These are phyloP conservation scores for Macaca fascicularis DNA, from an alignment of 2,113 vertebrate genomes.

Conservation along the genomic window DNA sequence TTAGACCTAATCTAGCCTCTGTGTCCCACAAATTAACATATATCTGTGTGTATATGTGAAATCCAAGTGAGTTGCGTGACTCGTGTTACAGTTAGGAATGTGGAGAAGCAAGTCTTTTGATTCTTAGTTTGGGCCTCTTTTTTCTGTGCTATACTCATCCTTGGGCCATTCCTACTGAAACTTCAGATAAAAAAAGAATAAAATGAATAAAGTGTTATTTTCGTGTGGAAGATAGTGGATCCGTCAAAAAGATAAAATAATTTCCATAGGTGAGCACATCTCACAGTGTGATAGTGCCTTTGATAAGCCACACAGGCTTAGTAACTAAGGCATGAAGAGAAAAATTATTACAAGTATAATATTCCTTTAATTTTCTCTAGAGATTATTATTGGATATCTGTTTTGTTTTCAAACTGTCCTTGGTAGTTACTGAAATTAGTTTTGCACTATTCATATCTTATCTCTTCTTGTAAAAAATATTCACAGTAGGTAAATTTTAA, in stretches of 20 bases:
- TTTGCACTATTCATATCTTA: not conserved
- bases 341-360: not conserved
- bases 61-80: not conserved
- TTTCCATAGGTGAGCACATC: not conserved
- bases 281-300: not conserved
- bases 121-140: not conserved
- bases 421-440: slow-evolving; percentile 41
- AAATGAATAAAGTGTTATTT: not conserved
- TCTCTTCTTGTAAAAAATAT: slow-evolving; percentile 13
- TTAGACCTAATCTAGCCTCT: not conserved
- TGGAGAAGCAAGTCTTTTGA: not conserved
- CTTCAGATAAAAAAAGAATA: not conserved
- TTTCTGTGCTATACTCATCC: not conserved
- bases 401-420: slow-evolving; percentile 41
- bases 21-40: not conserved
- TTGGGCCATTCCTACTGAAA: not conserved
- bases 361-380: slow-evolving; percentile 5
- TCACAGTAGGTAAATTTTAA: slow-evolving; percentile 19
- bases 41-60: not conserved
- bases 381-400: not conserved
- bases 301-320: slow-evolving; percentile 19
- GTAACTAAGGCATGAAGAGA: not conserved
- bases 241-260: not conserved
- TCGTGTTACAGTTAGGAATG: not conserved
- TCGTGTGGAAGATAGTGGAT: not conserved